A percentile compares a stretch with the other conserved stretches of the same genome.
phyloP scores from a whole-genome alignment of 2,113 vertebrate genomes.

The Lophotis ruficrista region DNA sequence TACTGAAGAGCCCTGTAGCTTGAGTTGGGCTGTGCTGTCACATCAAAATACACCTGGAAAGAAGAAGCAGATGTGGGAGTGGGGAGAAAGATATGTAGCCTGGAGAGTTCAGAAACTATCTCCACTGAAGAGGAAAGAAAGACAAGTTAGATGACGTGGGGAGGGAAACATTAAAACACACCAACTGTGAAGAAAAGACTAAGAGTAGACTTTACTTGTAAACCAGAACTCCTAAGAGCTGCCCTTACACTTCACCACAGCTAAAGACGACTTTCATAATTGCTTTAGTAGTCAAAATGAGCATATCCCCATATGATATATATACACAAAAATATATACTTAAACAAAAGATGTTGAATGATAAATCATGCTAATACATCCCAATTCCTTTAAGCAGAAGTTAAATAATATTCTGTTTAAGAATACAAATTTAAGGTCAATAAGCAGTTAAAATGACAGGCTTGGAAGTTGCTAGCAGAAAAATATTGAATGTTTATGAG shows the following conservation, averaged over 20 bases:
- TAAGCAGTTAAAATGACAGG: not conserved
- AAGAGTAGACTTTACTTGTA: not conserved
- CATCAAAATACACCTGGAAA: slow-evolving; percentile 41
- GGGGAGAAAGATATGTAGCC: not conserved
- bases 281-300: not conserved
- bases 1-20: not conserved
- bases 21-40: slow-evolving; percentile 4
- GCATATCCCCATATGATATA: not conserved
- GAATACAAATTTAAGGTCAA: not conserved
- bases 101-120: slow-evolving; percentile 32
- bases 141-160: slow-evolving; percentile 4
- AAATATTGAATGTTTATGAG: not conserved
- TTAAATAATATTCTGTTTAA: not conserved
- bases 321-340: not conserved
- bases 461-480: not conserved
- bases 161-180: not conserved
- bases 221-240: not conserved
- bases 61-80: not conserved
- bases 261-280: not conserved
- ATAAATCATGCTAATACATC: not conserved
- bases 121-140: slow-evolving; percentile 44
- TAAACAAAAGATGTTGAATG: not conserved
- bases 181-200: slow-evolving; percentile 1
- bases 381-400: not conserved
- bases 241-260: not conserved